phyloP scores from a whole-genome alignment of 2,113 vertebrate species.

The Spermophilus dauricus region DNA sequence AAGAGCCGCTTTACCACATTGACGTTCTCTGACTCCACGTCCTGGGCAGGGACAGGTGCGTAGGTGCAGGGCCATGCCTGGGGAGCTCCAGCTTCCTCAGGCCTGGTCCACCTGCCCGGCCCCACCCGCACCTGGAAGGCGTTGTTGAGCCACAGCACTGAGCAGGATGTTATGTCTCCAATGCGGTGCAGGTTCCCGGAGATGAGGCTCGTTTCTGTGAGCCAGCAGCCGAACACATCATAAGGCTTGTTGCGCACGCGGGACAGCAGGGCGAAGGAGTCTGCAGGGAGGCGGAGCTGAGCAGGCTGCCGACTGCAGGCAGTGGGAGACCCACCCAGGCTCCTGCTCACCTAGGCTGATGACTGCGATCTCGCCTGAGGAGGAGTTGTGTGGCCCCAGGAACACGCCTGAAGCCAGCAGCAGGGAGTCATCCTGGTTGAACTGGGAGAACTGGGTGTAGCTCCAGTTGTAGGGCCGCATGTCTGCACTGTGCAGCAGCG shows the following conservation, averaged over 20 bases:
- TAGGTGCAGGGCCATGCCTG: not conserved
- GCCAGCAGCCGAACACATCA: constrained; percentile 98
- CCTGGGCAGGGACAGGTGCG: constrained; percentile 85
- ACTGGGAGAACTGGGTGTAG: constrained; percentile 99
- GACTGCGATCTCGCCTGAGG: constrained; percentile 96
- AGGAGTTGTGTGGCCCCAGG: constrained; percentile 95
- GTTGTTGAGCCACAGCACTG: constrained; percentile 98
- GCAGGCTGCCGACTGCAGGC: not conserved
- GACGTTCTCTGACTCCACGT: constrained; percentile 96
- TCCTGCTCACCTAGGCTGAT: constrained; percentile 94
- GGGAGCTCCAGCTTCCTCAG: too few relatives aligned
- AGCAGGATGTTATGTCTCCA: constrained; percentile 97
- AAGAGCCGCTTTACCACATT: constrained; percentile 99
- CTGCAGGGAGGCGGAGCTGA: constrained; percentile 83
- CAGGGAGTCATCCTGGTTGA: constrained; percentile 96
- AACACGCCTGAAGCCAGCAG: constrained; percentile 97
- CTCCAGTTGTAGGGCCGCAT: constrained; percentile 99
- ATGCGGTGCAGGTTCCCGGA: constrained; percentile 98
- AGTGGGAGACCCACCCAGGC: fast-evolving
- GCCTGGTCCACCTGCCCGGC: too few relatives aligned
- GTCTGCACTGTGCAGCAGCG: constrained; percentile 96
- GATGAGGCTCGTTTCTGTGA: constrained; percentile 97
- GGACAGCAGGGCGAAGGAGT: constrained; percentile 95
- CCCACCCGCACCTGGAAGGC: constrained; percentile 95
- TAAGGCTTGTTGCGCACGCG: constrained; percentile 98